Conservation (phyloP, 2,797 vertebrate species). For the Lacerta viridis region DNA sequence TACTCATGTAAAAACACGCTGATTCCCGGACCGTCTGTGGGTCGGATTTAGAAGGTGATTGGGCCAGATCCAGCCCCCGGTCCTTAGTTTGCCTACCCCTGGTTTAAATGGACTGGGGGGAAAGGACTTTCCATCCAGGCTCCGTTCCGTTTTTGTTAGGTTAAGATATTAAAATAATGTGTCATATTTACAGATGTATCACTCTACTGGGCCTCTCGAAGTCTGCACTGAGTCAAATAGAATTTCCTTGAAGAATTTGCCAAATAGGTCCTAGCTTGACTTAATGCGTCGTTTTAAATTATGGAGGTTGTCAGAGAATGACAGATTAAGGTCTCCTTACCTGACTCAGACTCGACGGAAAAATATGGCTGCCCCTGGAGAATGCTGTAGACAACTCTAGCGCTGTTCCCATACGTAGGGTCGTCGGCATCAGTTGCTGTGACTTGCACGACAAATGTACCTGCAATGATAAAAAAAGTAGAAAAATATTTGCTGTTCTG, state of each 20-base stretch:
- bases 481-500: conserved; percentile 29
- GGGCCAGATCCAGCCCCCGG: too few species aligned
- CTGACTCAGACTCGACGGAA: conserved; percentile 87
- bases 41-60: too few species aligned
- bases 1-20: too few species aligned
- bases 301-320: conserved; percentile 62
- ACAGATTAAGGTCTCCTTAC: conserved; percentile 77
- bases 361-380: conserved; percentile 89
- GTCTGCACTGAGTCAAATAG: conserved; percentile 70
- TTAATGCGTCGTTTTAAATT: conserved; percentile 77
- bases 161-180: conserved; percentile 76
- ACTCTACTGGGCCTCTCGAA: conserved; percentile 71
- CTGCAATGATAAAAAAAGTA: conserved; percentile 79
- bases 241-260: conserved; percentile 75
- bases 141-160: conserved; percentile 67
- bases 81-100: too few species aligned
- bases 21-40: too few species aligned
- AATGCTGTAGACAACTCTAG: conserved; percentile 87
- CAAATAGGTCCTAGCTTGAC: conserved; percentile 71
- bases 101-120: conserved; percentile 59
- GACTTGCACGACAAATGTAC: conserved; percentile 86
- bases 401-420: conserved; percentile 86
- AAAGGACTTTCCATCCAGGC: conserved; percentile 56
- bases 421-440: conserved; percentile 86
- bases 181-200: conserved; percentile 73